Evolutionary conservation across 2,113 vertebrate genomes (phyloP).

Genomic region (Colistium nudipinnis): DNA sequence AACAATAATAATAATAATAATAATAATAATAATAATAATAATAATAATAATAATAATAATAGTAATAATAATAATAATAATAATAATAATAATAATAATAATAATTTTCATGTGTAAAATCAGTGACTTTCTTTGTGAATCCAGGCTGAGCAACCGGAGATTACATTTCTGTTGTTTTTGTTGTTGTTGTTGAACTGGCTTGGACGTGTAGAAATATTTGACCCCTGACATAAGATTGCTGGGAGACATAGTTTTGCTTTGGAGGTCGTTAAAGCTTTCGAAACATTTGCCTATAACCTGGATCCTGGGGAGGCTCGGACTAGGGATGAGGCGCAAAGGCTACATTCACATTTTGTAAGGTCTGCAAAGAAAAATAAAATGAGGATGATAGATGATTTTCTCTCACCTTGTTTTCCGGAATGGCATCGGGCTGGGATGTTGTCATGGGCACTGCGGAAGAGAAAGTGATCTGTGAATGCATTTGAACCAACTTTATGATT

Average conservation of each 20-base stretch:
- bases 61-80: too few relatives aligned
- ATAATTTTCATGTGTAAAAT: neutral
- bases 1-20: too few relatives aligned
- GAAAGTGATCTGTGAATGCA: too few relatives aligned
- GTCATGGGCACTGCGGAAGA: too few relatives aligned
- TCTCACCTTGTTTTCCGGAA: neutral
- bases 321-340: neutral
- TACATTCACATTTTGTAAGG: neutral
- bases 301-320: neutral
- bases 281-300: neutral
- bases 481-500: too few relatives aligned
- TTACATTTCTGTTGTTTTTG: too few relatives aligned
- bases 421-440: neutral
- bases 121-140: too few relatives aligned
- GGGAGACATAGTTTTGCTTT: neutral
- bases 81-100: neutral
- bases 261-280: neutral
- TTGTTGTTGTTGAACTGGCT: neutral
- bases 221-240: neutral
- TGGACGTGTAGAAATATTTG: neutral
- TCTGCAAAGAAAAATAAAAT: neutral
- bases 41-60: too few relatives aligned
- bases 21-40: too few relatives aligned
- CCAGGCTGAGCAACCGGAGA: too few relatives aligned
- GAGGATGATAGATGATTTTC: neutral